A percentile compares a stretch with the other conserved stretches of the same genome.
These are phyloP conservation scores for Coccyzus lansbergi DNA, from an alignment of 2,797 vertebrate genomes.

Conservation along the genomic window DNA sequence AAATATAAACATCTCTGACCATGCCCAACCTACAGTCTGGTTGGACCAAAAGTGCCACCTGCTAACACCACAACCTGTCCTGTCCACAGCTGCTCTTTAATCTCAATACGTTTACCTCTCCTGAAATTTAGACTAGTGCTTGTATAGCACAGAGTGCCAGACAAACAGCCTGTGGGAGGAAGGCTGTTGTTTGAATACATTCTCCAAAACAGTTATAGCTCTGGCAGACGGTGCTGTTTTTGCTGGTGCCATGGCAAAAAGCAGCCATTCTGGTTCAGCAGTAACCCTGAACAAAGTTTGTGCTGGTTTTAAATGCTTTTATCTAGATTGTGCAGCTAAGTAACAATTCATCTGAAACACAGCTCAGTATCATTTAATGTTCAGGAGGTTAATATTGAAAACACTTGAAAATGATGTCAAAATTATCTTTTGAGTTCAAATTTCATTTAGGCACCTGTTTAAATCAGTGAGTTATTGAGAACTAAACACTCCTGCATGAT, in stretches of 20 bases:
- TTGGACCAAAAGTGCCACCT: neutral
- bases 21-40: neutral
- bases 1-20: neutral
- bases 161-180: neutral
- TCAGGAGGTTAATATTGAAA: neutral
- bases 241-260: neutral
- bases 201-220: neutral
- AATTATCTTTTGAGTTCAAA: neutral
- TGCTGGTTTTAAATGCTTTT: neutral
- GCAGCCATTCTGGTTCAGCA: neutral
- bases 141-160: neutral
- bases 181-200: neutral
- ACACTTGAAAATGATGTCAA: neutral
- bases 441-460: neutral
- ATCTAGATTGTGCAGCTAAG: neutral
- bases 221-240: neutral
- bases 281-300: neutral
- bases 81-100: neutral
- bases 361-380: neutral
- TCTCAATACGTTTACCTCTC: neutral
- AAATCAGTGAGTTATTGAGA: neutral
- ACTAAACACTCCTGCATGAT: neutral
- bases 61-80: neutral
- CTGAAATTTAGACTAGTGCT: neutral
- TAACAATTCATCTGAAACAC: neutral